Evolutionary conservation across 2,797 vertebrate genomes (phyloP).

Genomic region (Carapus acus): DNA sequence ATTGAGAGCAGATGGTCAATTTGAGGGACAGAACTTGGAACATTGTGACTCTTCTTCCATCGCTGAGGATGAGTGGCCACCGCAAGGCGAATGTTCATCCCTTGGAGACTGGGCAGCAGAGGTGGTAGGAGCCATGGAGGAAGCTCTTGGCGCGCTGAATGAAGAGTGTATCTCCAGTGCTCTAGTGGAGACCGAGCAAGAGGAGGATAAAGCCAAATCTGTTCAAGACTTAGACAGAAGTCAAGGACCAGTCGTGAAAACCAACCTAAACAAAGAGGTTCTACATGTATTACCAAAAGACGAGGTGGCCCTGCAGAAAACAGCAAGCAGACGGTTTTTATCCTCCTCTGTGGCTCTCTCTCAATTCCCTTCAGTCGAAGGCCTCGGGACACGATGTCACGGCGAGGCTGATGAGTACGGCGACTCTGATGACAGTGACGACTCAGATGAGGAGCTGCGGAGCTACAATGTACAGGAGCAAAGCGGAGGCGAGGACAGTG

Average conservation of each 20-base stretch:
- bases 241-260: conserved; percentile 16
- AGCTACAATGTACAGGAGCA: conserved; percentile 83
- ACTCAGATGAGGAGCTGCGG: conserved; percentile 87
- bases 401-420: conserved; percentile 78
- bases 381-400: conserved; percentile 34
- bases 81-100: conserved; percentile 55
- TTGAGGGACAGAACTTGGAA: conserved; percentile 50
- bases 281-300: conserved; percentile 52
- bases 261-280: conserved; percentile 24
- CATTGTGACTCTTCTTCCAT: conserved; percentile 22
- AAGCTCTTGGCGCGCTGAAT: conserved; percentile 60
- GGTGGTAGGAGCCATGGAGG: conserved; percentile 61
- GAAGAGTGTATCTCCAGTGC: conserved; percentile 29
- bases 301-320: conserved; percentile 58
- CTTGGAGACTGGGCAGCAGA: conserved; percentile 65
- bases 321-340: conserved; percentile 46
- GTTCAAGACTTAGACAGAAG: conserved; percentile 10
- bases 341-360: conserved; percentile 46
- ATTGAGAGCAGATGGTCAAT: conserved; percentile 41
- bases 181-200: conserved; percentile 27
- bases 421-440: conserved; percentile 88
- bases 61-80: conserved; percentile 58
- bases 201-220: conserved; percentile 16
- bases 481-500: conserved; percentile 86
- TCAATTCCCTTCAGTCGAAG: conserved; percentile 40